Base-by-base conservation (phyloP, 2,888 invertebrate species). In the Cactoblastis cactorum region DNA sequence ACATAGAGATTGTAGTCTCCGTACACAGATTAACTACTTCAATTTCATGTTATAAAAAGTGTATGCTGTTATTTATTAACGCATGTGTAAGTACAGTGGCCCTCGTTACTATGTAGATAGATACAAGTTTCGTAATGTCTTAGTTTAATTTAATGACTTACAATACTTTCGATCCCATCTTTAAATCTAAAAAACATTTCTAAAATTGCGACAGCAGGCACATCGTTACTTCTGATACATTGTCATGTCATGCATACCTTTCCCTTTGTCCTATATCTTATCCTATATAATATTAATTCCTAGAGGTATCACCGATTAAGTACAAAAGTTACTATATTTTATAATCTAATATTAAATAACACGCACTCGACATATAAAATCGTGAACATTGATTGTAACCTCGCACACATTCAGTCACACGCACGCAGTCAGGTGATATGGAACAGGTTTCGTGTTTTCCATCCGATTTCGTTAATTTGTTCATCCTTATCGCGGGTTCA, bases 371-470 rank as follows among this genome's bases (percentile, higher is more conserved):
- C 15, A 43, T 43, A 28, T 41, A 24, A 41, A 56, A 51, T 55
- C 48, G 53, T 56, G 39, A 54, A 57, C 58, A 59, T 55, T 55
- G 59, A 59, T 58, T 45, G 46, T 17, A 41, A 33, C 28, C 18
- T 41, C 45, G 52, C 59, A 57, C 54, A 56, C 59, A 53, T 37
- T 49, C 43, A 53, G 52, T 51, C 50, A 55, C 52, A 37, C 49
- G 45, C 53, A 55, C 33, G 50, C 45, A 50, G 51, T 54, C 60
- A 70, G 66, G 69, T 61, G 69, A 62, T 64, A 67, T 61, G 66
- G 60, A 63, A 64, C 2, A 17, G 62, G 60, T 65, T 59, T 58
- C 59, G 56, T 62, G 55, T 56, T 53, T 55, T 54, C 55, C 53
- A 52, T 61, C 33, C 54, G 47, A 51, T 49, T 61, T 61, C 52